Evolutionary conservation across 2,113 vertebrate genomes (phyloP), one percentile per base, ranked within the genome.

Genomic region (Bubo scandiacus): DNA sequence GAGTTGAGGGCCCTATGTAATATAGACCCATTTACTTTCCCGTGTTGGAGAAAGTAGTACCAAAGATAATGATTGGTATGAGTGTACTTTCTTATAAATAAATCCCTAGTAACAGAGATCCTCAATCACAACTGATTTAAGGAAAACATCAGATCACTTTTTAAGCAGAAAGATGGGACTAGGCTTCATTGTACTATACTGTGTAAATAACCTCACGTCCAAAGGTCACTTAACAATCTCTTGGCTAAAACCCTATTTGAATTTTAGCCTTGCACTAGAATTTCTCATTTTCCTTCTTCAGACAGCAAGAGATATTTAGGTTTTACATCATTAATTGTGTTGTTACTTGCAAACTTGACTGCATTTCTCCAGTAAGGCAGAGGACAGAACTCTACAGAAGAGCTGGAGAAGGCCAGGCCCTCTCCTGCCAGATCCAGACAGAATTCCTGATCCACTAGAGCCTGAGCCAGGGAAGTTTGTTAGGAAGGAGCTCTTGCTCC

Each of bases 171-270:
- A 82, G 45, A 87, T 26, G 25, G 40, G 34, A 82, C 20, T 18
- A 49, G 11, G 30, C 58, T 74, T 94, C 21, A 59, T 1, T 51
- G 81, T 36, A 75, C 61, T 55, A 78, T 1, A 36, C 49, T 45
- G 22, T 8, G 49, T 45, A 93, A 93, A 92, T 80, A 92, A 90
- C 19, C 74, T 80, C 71, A 32, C 0, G 25, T 82, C 58, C 78
- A 95, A 97, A 96, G 90, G 71, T 90, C 78, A 45, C 27, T 49
- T 21, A n/a, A 23, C 15, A 90, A 75, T 51, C 93, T 82, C 70
- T 79, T 86, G 42, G 74, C 70, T 93, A 68, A 96, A 96, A 49
- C 6, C 10, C 15, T 74, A 57, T 29, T 25, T 79, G 61, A 88
- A 66, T 91, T 94, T 92, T 45, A 92, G 66, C 30, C 57, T 81